Conservation (phyloP, 2,888 invertebrate species). For the Autographa pulchrina region DNA sequence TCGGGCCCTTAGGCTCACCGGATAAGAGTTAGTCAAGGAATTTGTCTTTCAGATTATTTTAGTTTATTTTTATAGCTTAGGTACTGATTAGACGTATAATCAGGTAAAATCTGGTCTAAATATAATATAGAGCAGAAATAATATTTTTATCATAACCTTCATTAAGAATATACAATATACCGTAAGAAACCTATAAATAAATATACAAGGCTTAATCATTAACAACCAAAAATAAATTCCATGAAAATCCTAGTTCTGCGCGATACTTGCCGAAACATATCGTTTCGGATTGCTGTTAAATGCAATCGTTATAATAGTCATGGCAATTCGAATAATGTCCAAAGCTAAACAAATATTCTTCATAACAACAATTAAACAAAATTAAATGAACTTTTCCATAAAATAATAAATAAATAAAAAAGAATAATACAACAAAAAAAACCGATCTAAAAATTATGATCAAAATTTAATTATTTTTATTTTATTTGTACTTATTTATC, state of each 20-base stretch:
- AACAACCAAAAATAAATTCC: neutral
- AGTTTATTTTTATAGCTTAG: neutral
- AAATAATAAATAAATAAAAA: no score
- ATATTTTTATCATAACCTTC: no score
- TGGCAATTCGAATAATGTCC: neutral
- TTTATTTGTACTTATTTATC: neutral
- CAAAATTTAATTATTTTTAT: neutral
- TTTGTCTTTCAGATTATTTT: neutral
- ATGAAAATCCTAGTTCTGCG: neutral
- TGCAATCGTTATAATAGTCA: neutral
- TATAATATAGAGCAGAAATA: no score
- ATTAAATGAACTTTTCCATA: neutral
- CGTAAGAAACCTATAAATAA: no score
- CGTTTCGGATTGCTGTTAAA: neutral
- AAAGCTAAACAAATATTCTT: neutral
- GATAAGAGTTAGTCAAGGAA: neutral
- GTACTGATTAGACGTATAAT: neutral
- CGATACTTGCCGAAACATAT: neutral
- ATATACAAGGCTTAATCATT: no score
- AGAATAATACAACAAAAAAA: no score
- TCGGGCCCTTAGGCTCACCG: neutral
- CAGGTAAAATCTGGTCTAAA: no score
- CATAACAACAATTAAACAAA: neutral
- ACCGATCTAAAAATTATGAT: neutral
- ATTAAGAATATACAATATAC: no score